These are phyloP conservation scores for Mormyrus lacerda DNA, from an alignment of 2,113 vertebrate species.

Conservation along the genomic window DNA sequence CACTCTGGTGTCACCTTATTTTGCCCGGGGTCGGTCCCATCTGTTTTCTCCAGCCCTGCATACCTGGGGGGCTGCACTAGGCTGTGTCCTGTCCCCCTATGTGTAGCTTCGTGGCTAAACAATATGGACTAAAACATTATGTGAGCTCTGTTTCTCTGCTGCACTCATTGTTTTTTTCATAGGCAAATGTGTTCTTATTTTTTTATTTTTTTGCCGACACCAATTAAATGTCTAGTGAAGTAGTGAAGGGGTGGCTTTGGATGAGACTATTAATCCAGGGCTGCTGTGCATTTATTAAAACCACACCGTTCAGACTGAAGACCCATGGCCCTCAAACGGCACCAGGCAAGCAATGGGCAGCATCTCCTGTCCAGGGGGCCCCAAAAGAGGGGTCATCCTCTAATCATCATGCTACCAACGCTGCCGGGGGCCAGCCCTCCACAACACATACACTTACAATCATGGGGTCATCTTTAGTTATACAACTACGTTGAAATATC, in stretches of 20 bases:
- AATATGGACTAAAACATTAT: background rate
- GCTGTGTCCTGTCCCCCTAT: slow-evolving; percentile 11
- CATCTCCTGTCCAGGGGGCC: background rate
- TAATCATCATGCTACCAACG: background rate
- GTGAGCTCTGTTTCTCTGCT: background rate
- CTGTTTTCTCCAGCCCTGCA: slow-evolving; percentile 34
- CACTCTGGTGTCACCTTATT: slow-evolving; percentile 42
- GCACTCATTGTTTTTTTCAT: background rate
- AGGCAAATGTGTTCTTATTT: background rate
- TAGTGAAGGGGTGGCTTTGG: background rate
- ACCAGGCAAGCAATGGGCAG: background rate
- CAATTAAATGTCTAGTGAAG: background rate
- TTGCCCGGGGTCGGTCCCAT: slow-evolving; percentile 46
- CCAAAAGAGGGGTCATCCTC: background rate
- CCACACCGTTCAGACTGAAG: background rate
- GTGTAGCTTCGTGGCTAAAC: slow-evolving; percentile 9
- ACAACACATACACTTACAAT: background rate
- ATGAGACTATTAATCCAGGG: background rate
- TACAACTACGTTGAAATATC: background rate
- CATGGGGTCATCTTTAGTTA: background rate
- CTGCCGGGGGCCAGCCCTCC: background rate
- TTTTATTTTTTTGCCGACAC: background rate
- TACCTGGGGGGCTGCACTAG: slow-evolving; percentile 8
- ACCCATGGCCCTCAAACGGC: background rate
- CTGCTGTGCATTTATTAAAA: background rate